Evolutionary conservation across 1,140 invertebrate species (phyloP).

Genomic region (Cydia fagiglandana): DNA sequence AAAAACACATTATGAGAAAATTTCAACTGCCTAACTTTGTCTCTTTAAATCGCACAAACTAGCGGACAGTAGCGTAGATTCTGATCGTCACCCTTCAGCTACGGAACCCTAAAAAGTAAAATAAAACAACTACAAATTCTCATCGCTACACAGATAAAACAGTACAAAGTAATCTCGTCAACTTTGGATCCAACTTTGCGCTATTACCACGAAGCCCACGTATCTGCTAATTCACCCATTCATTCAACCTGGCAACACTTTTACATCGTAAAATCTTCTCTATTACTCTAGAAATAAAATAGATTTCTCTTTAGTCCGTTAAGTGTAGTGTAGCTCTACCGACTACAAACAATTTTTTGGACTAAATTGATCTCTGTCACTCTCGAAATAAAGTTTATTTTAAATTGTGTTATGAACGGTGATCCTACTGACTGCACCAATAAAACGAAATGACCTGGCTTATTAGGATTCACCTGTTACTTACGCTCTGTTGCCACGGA

Average conservation of each 20-base stretch:
- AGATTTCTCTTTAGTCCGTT: no score
- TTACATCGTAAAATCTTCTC: neutral
- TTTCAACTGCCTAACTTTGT: no score
- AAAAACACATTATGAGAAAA: no score
- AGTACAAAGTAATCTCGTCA: neutral
- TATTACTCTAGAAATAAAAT: neutral
- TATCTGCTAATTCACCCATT: neutral
- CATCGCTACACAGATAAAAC: slow-evolving; percentile 3
- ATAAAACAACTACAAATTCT: neutral
- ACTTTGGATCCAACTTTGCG: neutral
- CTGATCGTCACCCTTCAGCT: no score
- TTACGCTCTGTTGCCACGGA: neutral
- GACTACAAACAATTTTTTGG: no score
- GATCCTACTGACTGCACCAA: neutral
- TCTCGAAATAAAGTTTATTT: no score
- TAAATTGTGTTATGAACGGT: neutral
- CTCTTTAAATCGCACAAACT: no score
- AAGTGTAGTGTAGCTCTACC: no score
- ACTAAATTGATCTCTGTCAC: no score
- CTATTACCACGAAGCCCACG: neutral
- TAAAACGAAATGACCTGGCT: neutral
- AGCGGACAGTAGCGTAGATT: no score
- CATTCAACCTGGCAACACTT: neutral
- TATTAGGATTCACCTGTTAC: neutral
- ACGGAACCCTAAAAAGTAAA: neutral